Evolutionary conservation across 2,888 invertebrate genomes (phyloP), one percentile per base, ranked within the genome.

Genomic region (Isoperla grammatica): DNA sequence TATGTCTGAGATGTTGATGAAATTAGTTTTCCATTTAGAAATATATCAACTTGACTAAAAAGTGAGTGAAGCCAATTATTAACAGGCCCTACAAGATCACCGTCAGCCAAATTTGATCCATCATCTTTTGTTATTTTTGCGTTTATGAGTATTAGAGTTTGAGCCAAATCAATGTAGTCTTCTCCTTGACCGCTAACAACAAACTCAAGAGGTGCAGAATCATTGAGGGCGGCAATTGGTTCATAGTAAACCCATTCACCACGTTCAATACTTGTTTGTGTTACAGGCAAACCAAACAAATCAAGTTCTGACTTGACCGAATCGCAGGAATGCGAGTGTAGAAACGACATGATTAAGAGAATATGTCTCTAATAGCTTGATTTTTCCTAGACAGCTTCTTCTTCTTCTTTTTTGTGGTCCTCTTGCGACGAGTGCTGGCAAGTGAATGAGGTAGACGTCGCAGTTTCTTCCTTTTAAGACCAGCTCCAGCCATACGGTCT

Each of bases 21-120:
- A 8, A 69, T 62, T 4, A 67, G 39, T 61, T 68, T 68, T 55
- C 68, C 65, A 58, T 70, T 69, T 13, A 69, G 61, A 55, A 63
- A 66, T 29, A 23, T 9, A 48, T 48, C 20, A 3, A 23, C 19
- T 20, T 48, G 23, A n/a, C n/a, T 15, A 48, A 22, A 13, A 13
- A 22, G 20, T 9, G 48, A 8, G n/a, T 48, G n/a, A 4, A 40
- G 40, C 40, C 12, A 40, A 15, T 40, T 40, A 12, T 40, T 40
- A 4, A 12, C 40, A 40, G 40, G 40, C 3, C 15, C 12, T 13
- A 40, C 40, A 4, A 4, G 5, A 13, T 4, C 15, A 3, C 4
- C n/a, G 11, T 4, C 40, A 4, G 40, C n/a, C n/a, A 40, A 13
- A 40, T 4, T 12, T 3, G 40, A 6, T 3, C 40, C 40, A 40